Evolutionary conservation across 1,140 invertebrate species (phyloP).

Genomic region (Heliothis subflexa): DNA sequence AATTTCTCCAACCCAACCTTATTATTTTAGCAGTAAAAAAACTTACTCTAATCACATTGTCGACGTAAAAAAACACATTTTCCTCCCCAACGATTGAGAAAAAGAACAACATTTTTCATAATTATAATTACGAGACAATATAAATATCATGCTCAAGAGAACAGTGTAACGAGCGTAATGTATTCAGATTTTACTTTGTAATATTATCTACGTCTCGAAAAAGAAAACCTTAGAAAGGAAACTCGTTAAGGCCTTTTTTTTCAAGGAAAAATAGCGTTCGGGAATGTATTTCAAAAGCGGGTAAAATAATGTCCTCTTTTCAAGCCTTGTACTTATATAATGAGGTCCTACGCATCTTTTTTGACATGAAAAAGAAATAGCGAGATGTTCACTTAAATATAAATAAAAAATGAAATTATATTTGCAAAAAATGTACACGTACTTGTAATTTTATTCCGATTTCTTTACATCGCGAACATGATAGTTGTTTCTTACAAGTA

Average conservation of each 20-base stretch:
- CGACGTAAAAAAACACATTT: background rate
- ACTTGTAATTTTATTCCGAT: background rate
- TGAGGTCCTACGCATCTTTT: constrained; percentile 18
- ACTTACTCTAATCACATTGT: no score
- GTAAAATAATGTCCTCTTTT: constrained; percentile 40
- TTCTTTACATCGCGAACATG: no score
- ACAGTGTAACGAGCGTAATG: constrained; percentile 8
- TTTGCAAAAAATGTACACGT: background rate
- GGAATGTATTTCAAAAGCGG: constrained; percentile 34
- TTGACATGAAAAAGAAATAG: background rate
- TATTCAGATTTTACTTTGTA: constrained; percentile 45
- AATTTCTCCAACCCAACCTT: background rate
- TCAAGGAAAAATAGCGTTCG: constrained; percentile 23
- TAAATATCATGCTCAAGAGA: constrained; percentile 20
- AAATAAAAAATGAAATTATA: background rate
- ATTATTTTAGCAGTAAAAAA: no score
- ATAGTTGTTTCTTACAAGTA: no score
- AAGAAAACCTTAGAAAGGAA: constrained; percentile 39
- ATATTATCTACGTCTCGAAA: constrained; percentile 39
- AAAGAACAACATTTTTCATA: background rate
- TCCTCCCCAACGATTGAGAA: background rate
- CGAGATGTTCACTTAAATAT: background rate
- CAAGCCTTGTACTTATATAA: constrained; percentile 22
- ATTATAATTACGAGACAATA: constrained; percentile 22
- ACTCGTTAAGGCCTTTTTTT: constrained; percentile 37